phyloP scores from a whole-genome alignment of 2,113 vertebrate species.

The human (Homo sapiens) region GRCh38 chr5:58723501-58724000 shows the following conservation, averaged over 20 bases:
- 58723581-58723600: background rate
- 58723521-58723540: background rate
- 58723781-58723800: background rate
- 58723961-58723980: background rate
- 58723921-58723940: background rate
- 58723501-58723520: background rate
- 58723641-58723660: background rate
- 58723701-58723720: background rate
- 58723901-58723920: rapidly evolving
- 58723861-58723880: background rate
- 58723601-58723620: background rate
- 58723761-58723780: background rate
- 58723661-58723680: background rate
- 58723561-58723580: background rate
- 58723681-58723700: background rate
- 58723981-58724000: background rate
- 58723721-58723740: background rate
- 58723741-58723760: background rate
- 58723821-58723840: background rate
- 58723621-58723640: rapidly evolving
- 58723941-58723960: background rate
- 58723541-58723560: background rate
- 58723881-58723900: background rate
- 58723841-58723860: background rate
- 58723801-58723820: background rate